Evolutionary conservation across 2,888 invertebrate genomes (phyloP).

Genomic region (Ceramica pisi): DNA sequence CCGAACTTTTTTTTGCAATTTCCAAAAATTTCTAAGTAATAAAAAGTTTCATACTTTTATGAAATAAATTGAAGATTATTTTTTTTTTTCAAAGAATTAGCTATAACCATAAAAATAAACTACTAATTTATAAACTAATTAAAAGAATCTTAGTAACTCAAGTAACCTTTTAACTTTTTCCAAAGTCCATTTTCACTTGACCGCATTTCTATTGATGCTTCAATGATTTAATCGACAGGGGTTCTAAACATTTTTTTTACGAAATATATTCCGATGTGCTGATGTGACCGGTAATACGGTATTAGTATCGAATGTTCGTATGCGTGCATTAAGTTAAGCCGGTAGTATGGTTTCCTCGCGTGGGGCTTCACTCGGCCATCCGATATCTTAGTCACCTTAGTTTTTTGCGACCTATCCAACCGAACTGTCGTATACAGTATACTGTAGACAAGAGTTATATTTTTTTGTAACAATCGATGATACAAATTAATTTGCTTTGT

Average conservation of each 20-base stretch:
- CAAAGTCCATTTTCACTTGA: slow-evolving; percentile 22
- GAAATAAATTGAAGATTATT: too few species aligned
- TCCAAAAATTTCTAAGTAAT: background rate
- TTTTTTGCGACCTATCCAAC: slow-evolving; percentile 72
- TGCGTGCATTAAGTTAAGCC: slow-evolving; percentile 81
- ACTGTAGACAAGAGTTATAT: slow-evolving; percentile 14
- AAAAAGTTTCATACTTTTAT: too few species aligned
- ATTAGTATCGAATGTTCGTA: slow-evolving; percentile 72
- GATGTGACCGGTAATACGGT: slow-evolving; percentile 46
- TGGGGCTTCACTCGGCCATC: slow-evolving; percentile 67
- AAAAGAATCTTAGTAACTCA: background rate
- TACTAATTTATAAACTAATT: background rate
- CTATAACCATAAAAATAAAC: background rate
- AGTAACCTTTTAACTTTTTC: background rate
- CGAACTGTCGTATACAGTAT: slow-evolving; percentile 45
- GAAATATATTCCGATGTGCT: slow-evolving; percentile 29
- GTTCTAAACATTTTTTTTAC: slow-evolving; percentile 36
- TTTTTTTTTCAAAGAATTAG: too few species aligned
- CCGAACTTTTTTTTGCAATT: background rate
- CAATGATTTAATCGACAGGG: slow-evolving; percentile 20
- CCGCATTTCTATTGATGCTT: slow-evolving; percentile 4
- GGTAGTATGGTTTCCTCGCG: slow-evolving; percentile 87
- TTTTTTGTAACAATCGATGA: slow-evolving; percentile 15
- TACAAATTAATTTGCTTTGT: slow-evolving; percentile 15
- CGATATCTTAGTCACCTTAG: slow-evolving; percentile 63